Conservation (phyloP, 2,888 invertebrate genomes). For the Drosophila pseudotalamancana region DNA sequence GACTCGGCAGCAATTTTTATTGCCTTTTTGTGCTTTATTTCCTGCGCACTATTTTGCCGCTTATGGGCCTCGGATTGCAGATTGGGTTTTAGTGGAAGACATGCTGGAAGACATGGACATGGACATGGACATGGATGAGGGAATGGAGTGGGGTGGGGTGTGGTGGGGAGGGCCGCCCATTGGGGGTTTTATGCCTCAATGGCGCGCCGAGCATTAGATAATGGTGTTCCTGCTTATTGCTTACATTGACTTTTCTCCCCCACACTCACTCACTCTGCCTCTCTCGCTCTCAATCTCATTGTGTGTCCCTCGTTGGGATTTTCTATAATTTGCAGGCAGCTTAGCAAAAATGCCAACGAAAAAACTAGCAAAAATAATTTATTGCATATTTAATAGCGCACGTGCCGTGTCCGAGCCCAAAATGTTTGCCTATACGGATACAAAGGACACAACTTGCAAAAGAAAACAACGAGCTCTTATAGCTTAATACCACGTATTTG, state of each 20-base stretch:
- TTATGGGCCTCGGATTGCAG: conserved; percentile 58
- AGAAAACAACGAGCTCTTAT: conserved; percentile 3
- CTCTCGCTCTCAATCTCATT: neutral
- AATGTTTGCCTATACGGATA: conserved; percentile 1
- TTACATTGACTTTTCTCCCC: conserved; percentile 70
- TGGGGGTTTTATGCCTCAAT: conserved; percentile 73
- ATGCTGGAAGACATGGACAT: too few relatives aligned
- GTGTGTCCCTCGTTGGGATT: conserved; percentile 67
- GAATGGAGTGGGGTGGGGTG: too few relatives aligned
- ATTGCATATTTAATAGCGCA: conserved; percentile 81
- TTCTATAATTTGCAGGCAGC: conserved; percentile 83
- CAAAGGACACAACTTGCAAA: conserved; percentile 9
- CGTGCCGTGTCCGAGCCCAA: conserved; percentile 58
- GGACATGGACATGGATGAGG: too few relatives aligned
- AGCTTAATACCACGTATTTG: too few relatives aligned
- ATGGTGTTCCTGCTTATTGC: conserved; percentile 79
- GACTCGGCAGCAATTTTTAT: conserved; percentile 58
- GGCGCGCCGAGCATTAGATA: conserved; percentile 78
- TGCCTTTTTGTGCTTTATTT: conserved; percentile 80
- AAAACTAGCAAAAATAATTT: conserved; percentile 76
- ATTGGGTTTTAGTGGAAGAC: conserved; percentile 32
- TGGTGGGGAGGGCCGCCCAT: neutral
- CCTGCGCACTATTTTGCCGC: conserved; percentile 75
- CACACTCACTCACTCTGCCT: conserved; percentile 8
- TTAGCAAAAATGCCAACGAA: conserved; percentile 66